Base-by-base conservation (phyloP, 2,797 vertebrate genomes). In the Pseudochaenichthys georgianus region DNA sequence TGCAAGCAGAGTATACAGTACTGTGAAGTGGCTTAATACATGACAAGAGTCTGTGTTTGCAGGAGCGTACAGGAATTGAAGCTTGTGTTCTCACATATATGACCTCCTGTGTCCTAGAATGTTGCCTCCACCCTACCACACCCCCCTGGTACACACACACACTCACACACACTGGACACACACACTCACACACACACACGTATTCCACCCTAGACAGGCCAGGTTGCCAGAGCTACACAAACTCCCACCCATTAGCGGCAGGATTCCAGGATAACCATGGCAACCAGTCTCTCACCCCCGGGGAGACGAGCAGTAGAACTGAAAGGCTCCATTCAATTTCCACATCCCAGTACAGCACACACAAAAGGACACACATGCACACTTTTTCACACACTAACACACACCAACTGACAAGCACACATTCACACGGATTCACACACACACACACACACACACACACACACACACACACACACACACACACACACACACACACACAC, bases 251-350 rank as follows among this genome's bases (percentile, higher is more conserved):
- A 96, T 95, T 97, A 95, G 95, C 95, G 95, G 96, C 96, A 95
- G 95, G 96, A 97, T 95, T 96, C 96, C 94, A 95, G 92, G 91
- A 97, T 98, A 97, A 97, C 97, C 97, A 98, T 98, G 97, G 97
- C 96, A 99, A 98, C 98, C 93, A 15, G 94, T 94, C 95, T 96
- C 94, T 96, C 96, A 96, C 95, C 94, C 95, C 95, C 91, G 84
- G 96, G 96, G 96, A 97, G 95, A 96, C 95, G 91, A 96, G 95
- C 94, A 93, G 93, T 73, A 72, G 87, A 95, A 96, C 88, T 96
- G 96, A 95, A 96, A 96, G 92, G 91, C 95, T 96, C 95, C 94
- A 93, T 96, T 96, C 95, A 96, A 95, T 95, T 96, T 96, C 94
- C 95, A 95, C 95, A 94, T 96, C 95, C 93, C 72, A 90, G 92